These are phyloP conservation scores for Anthopleura sola DNA, from an alignment of 64 coral and sea anemone genomes.

Conservation along the genomic window DNA sequence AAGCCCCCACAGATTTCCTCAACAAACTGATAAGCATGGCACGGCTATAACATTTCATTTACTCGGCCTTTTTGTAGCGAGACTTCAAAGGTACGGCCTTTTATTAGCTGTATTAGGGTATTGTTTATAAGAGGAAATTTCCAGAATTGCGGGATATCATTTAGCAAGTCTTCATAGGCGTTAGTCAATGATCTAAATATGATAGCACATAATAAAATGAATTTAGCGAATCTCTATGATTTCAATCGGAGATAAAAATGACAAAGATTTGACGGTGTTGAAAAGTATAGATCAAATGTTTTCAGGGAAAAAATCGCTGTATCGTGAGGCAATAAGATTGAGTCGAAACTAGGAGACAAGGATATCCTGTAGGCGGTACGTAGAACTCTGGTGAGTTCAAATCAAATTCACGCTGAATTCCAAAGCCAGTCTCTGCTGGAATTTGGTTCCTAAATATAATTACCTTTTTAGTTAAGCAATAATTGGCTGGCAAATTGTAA, in stretches of 20 bases:
- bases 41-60: neutral
- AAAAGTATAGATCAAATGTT: neutral
- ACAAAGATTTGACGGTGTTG: neutral
- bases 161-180: constrained; percentile 1
- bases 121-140: neutral
- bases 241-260: neutral
- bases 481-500: neutral
- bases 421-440: neutral
- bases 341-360: neutral
- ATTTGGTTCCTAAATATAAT: neutral
- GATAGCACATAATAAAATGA: neutral
- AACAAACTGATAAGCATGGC: neutral
- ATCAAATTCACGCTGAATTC: neutral
- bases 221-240: neutral
- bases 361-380: neutral
- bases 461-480: neutral
- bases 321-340: neutral
- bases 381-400: neutral
- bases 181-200: constrained; percentile 12
- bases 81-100: neutral
- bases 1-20: constrained; percentile 16
- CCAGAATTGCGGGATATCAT: constrained; percentile 5
- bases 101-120: neutral
- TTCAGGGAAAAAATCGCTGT: neutral
- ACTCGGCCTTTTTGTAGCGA: neutral